A percentile compares a stretch with the other conserved stretches of the same genome.
These are phyloP conservation scores for Panthera tigris DNA, from an alignment of 2,113 vertebrate genomes.

Conservation along the genomic window DNA sequence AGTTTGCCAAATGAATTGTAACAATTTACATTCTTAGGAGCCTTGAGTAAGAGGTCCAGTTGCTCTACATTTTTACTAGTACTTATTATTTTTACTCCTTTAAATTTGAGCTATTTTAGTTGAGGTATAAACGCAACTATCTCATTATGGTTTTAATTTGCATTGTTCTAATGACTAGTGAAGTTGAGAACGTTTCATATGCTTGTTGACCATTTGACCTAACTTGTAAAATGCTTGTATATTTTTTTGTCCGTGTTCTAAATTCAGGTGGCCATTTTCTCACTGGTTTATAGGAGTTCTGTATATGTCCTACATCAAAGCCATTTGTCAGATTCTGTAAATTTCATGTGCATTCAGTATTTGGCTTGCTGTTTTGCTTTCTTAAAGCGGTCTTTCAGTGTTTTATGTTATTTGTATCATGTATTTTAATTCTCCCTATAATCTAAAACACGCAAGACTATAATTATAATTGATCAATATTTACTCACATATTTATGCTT, in stretches of 20 bases:
- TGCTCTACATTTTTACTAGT: background rate
- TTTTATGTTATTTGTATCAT: background rate
- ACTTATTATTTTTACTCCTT: background rate
- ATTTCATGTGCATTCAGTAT: background rate
- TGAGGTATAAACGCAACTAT: background rate
- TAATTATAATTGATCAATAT: background rate
- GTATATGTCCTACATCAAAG: background rate
- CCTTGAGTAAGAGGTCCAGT: background rate
- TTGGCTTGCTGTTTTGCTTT: background rate
- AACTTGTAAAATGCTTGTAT: background rate
- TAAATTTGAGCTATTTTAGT: background rate
- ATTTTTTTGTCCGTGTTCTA: background rate
- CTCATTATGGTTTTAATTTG: background rate
- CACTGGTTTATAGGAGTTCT: background rate
- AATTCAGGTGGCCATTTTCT: background rate
- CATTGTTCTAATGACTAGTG: background rate
- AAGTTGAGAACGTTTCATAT: background rate
- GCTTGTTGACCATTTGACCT: background rate
- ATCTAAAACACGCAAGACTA: background rate
- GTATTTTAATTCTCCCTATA: background rate
- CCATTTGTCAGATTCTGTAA: background rate
- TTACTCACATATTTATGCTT: background rate
- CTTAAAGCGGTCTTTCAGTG: background rate
- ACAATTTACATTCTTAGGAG: background rate
- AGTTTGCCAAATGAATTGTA: background rate